Percentiles rank a stretch among this genome's conserved stretches.
Conservation (phyloP, 2,797 vertebrate species). For the Microcaecilia unicolor region DNA sequence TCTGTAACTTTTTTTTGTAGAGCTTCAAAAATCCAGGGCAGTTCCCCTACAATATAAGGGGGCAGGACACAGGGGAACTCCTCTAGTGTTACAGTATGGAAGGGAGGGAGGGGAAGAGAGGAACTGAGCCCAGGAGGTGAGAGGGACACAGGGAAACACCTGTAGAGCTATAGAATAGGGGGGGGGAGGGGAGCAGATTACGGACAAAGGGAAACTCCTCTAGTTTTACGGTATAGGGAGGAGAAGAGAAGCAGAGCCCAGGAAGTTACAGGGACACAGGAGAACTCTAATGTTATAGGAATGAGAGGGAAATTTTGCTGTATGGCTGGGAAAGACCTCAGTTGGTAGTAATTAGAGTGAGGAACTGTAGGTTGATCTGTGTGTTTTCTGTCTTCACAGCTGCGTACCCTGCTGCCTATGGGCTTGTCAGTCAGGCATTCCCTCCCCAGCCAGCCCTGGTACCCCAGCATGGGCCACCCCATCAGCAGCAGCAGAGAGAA, state of each 20-base stretch:
- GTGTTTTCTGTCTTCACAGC: slow-evolving; percentile 53
- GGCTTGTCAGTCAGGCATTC: slow-evolving; percentile 81
- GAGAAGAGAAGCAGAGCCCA: neutral
- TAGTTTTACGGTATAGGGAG: neutral
- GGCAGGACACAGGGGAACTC: neutral
- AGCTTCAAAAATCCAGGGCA: too few species aligned
- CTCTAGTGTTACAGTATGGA: neutral
- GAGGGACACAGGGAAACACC: neutral
- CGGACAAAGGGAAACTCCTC: neutral
- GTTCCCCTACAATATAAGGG: too few species aligned
- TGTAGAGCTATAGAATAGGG: too few species aligned
- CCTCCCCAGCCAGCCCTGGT: slow-evolving; percentile 78
- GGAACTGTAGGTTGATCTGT: neutral
- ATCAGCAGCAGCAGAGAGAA: slow-evolving; percentile 81
- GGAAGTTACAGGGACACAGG: too few species aligned
- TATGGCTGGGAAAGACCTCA: neutral
- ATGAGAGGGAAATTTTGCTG: neutral
- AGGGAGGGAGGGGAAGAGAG: too few species aligned
- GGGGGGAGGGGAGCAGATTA: too few species aligned
- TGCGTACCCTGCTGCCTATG: slow-evolving; percentile 82
- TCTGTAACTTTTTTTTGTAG: too few species aligned
- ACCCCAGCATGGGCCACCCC: slow-evolving; percentile 79
- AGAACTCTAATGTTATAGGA: too few species aligned
- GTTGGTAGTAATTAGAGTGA: neutral
- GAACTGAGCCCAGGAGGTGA: neutral